Conservation (phyloP, 2,797 vertebrate species). For the Mallotus villosus region DNA sequence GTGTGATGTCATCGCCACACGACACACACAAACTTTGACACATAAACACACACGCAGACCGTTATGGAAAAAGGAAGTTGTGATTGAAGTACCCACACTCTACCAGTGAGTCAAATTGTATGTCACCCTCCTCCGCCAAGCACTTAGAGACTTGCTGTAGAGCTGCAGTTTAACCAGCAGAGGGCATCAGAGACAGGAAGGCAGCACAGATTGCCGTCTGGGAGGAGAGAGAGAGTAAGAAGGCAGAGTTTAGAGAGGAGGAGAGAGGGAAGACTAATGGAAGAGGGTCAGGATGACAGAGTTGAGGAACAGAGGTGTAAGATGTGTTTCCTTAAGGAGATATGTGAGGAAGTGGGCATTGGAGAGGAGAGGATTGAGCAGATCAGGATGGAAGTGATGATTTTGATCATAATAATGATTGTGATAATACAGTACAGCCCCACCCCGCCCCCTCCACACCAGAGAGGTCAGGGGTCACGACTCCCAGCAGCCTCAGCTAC, state of each 20-base stretch:
- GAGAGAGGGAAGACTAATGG: background rate
- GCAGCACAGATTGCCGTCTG: background rate
- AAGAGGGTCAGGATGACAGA: background rate
- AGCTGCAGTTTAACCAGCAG: background rate
- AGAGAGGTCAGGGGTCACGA: too few species aligned
- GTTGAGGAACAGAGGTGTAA: background rate
- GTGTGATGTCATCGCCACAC: background rate
- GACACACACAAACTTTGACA: background rate
- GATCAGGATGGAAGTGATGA: background rate
- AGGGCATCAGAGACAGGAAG: background rate
- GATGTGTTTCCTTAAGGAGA: too few species aligned
- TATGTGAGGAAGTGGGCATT: background rate
- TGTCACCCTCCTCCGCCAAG: background rate
- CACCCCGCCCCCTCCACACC: too few species aligned
- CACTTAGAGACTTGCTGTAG: background rate
- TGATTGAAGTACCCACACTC: background rate
- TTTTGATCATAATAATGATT: background rate
- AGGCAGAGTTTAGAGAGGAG: background rate
- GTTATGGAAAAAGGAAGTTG: background rate
- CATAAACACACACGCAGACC: background rate
- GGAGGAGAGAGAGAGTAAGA: slow-evolving; percentile 6
- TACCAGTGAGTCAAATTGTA: background rate
- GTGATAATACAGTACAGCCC: background rate
- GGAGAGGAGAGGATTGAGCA: too few species aligned
- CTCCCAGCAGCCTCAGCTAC: too few species aligned